Evolutionary conservation across 2,888 invertebrate species (phyloP), one percentile per base, ranked within the genome.

Genomic region (Pammene aurita): DNA sequence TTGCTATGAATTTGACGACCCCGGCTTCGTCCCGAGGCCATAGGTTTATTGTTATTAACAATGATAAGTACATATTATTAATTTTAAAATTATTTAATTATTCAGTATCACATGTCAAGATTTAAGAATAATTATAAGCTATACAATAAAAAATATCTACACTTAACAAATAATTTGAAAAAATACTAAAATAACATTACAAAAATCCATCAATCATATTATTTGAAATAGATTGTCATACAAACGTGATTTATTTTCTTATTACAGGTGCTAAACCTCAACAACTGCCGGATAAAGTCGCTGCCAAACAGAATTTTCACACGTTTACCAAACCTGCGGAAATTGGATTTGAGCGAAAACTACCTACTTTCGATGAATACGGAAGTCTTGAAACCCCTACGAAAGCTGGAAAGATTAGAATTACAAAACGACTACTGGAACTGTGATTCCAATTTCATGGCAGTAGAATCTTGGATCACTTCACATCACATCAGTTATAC

Each of bases 281-380:
- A 94, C 72, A 91, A 92, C 71, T 94, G 95, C 52, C 93, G 94
- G 70, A 93, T 95, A 60, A 93, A 93, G 75, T 86, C 92, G 13
- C 75, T 95, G 57, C 92, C 93, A 6, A 83, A 87, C 0, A 84
- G 92, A 56, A 76, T 93, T 9, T 94, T 95, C 71, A 86, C 82
- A 9, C 87, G 93, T 61, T 67, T 95, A 57, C 94, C 94, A 0
- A 93, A 93, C 72, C 79, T 95, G 26, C 87, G 87, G 61, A 89
- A 92, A 62, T 76, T 95, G 64, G 94, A 95, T 80, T 77, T 95
- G 64, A 93, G 94, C 16, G 93, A 93, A 73, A 95, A 95, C 77
- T 93, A 94, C 72, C 83, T 95, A 72, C 87, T 94, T 13, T 90
- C 93, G 5, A 71, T 95, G 0, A 90, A 85, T 63, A 77, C 88